Evolutionary conservation across 2,888 invertebrate genomes (phyloP), one percentile per base, ranked within the genome.

Genomic region (Agonopterix arenella): DNA sequence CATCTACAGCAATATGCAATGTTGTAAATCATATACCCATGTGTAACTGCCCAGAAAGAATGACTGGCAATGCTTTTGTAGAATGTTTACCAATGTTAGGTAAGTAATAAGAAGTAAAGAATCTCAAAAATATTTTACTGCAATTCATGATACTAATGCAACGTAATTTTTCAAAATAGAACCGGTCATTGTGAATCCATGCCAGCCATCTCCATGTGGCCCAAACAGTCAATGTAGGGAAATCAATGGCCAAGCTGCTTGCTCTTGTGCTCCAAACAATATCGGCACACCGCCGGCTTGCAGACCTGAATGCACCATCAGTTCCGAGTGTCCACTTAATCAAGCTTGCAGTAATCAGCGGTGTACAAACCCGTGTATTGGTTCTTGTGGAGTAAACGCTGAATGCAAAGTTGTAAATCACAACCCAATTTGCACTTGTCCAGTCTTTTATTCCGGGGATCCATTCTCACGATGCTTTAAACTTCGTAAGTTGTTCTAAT

Each of bases 361-460:
- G 60, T 95, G 95, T 68, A 71, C 84, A 40, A 92, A 94, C 72
- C 95, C 95, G n/a, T 95, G 94, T 68, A 90, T 91, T 8, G 94
- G 93, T 53, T 91, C 93, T 18, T 94, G 94, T 68, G 94, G 94
- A 10, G 85, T 91, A 46, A 92, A 92, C 68, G 93, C 95, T 7
- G 88, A 92, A 50, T 95, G 95, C 67, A 92, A 92, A 80, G 94
- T 94, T n/a, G 91, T 93, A 4, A 94, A 94, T 64, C 95, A 95
- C 66, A 91, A 92, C 64, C 94, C 95, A 8, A 92, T 93, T 60
- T 95, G 95, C 65, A 90, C 90, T 44, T 95, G 95, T 68, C 90
- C 91, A 47, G 76, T 77, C 7, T 90, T 90, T 9, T 91, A 89
- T 62, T 90, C 92, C 1, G 94, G 94, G 54, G 93, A 93, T 83